Evolutionary conservation across 1,140 invertebrate species (phyloP).

Genomic region (Druon quercuslanigerum): DNA sequence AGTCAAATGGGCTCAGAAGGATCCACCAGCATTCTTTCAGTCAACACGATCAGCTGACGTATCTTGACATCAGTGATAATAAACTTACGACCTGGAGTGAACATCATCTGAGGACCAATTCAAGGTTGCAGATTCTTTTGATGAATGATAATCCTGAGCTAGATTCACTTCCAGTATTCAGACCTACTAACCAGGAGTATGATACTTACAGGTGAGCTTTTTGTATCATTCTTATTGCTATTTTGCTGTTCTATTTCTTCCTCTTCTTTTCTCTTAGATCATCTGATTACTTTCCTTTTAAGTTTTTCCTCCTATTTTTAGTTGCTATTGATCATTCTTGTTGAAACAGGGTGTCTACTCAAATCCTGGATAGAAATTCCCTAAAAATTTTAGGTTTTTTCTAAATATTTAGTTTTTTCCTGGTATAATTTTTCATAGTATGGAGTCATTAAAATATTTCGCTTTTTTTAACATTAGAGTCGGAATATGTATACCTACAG

Average conservation of each 20-base stretch:
- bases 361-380: too few species aligned
- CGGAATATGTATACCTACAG: too few species aligned
- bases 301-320: too few species aligned
- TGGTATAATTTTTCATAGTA: too few species aligned
- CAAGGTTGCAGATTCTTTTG: conserved; percentile 80
- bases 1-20: conserved; percentile 79
- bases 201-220: conserved; percentile 61
- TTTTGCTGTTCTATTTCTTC: conserved; percentile 51
- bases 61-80: conserved; percentile 83
- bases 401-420: too few species aligned
- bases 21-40: conserved; percentile 82
- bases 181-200: conserved; percentile 57
- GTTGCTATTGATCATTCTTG: too few species aligned
- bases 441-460: too few species aligned
- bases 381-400: too few species aligned
- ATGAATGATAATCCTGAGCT: conserved; percentile 81
- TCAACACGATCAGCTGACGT: conserved; percentile 78
- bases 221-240: background rate
- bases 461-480: too few species aligned
- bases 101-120: conserved; percentile 81
- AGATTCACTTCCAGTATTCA: conserved; percentile 77
- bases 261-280: too few species aligned
- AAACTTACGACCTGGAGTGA: conserved; percentile 79
- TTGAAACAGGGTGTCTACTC: too few species aligned
- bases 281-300: too few species aligned